A percentile compares a stretch with the other conserved stretches of the same genome.
Evolutionary conservation across 2,113 vertebrate genomes (phyloP).

Genomic region (Eulemur macaco): DNA sequence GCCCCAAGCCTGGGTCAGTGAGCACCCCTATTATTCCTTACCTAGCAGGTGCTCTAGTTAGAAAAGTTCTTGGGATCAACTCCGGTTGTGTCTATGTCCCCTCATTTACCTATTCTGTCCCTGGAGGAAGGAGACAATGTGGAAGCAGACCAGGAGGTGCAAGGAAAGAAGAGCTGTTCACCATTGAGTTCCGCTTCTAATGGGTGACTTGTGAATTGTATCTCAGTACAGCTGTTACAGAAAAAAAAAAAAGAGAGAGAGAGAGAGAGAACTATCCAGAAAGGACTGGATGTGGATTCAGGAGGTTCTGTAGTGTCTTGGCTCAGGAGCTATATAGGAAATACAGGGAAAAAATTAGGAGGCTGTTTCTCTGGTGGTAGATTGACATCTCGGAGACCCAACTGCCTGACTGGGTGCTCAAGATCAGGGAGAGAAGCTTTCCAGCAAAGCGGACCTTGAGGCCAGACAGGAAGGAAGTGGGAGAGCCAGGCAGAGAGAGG

Average conservation of each 20-base stretch:
- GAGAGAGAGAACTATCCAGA: not conserved
- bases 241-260: not conserved
- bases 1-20: not conserved
- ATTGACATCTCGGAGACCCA: not conserved
- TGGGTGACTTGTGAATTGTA: not conserved
- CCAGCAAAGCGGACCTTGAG: not conserved
- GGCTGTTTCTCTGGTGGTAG: not conserved
- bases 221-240: not conserved
- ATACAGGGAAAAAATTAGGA: not conserved
- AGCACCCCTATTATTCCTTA: not conserved
- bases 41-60: not conserved
- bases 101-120: not conserved
- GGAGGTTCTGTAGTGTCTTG: not conserved
- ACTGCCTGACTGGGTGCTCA: not conserved
- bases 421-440: not conserved
- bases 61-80: not conserved
- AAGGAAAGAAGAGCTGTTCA: not conserved
- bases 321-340: not conserved
- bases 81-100: not conserved
- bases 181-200: not conserved
- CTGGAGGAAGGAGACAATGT: not conserved
- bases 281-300: not conserved
- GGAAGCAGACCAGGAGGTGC: not conserved
- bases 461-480: not conserved
- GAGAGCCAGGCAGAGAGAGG: not conserved